These are phyloP conservation scores for Apamea sordens DNA, from an alignment of 2,888 invertebrate species.

Conservation along the genomic window DNA sequence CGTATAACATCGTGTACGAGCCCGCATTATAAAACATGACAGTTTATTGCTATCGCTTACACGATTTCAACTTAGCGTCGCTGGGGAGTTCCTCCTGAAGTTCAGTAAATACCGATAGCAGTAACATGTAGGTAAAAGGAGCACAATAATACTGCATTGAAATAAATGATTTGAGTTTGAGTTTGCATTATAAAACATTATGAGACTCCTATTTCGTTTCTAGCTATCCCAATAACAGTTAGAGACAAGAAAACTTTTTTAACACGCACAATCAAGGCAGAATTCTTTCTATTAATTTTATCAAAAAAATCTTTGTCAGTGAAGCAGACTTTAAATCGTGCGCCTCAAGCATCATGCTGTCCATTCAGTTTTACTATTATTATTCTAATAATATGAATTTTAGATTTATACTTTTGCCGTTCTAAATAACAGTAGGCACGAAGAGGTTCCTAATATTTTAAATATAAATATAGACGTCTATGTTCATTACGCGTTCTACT, in stretches of 20 bases:
- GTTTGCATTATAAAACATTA: neutral
- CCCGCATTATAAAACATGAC: constrained; percentile 29
- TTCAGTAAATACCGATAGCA: neutral
- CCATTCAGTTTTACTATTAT: constrained; percentile 27
- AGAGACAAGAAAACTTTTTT: neutral
- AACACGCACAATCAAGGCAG: neutral
- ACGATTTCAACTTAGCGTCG: constrained; percentile 1
- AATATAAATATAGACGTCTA: constrained; percentile 66
- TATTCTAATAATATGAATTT: constrained; percentile 15
- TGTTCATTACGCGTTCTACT: constrained; percentile 72
- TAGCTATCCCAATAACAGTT: neutral
- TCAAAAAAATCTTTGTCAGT: constrained; percentile 19
- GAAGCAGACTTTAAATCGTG: constrained; percentile 26
- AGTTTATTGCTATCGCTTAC: constrained; percentile 43
- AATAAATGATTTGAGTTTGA: no score
- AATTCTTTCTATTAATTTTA: constrained; percentile 24
- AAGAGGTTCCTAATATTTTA: neutral
- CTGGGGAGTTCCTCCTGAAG: constrained; percentile 8
- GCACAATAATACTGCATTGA: neutral
- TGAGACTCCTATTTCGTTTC: neutral
- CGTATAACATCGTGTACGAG: constrained; percentile 11
- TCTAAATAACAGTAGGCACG: constrained; percentile 10
- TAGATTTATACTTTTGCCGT: constrained; percentile 9
- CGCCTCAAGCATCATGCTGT: constrained; percentile 6
- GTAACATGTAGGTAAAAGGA: neutral